Conservation (phyloP, 2,888 invertebrate species). For the Andrena dorsata region DNA sequence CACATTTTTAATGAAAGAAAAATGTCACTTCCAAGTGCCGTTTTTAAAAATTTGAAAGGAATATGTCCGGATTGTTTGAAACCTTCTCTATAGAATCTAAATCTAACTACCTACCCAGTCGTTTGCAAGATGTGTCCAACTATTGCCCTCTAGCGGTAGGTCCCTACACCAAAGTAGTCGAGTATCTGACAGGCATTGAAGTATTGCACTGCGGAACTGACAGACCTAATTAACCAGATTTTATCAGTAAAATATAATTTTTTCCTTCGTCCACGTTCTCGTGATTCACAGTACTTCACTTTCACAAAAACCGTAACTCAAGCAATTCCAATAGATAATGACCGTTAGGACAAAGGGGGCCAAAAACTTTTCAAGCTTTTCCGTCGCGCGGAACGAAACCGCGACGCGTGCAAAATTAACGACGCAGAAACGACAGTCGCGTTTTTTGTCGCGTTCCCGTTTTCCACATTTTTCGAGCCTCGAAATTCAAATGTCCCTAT, state of each 20-base stretch:
- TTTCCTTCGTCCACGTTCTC: neutral
- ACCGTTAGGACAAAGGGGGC: neutral
- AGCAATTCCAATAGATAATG: slow-evolving; percentile 3
- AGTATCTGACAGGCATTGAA: too few relatives aligned
- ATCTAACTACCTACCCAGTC: too few relatives aligned
- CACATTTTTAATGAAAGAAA: neutral
- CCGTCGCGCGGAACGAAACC: slow-evolving; percentile 40
- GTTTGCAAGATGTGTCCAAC: too few relatives aligned
- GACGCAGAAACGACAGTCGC: slow-evolving; percentile 44
- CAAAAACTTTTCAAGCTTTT: slow-evolving; percentile 40
- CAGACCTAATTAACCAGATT: too few relatives aligned
- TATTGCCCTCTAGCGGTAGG: too few relatives aligned
- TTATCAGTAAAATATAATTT: neutral
- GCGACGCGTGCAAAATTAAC: slow-evolving; percentile 58
- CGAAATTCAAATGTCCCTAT: slow-evolving; percentile 44
- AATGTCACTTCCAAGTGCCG: too few relatives aligned
- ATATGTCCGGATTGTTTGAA: too few relatives aligned
- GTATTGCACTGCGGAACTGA: too few relatives aligned
- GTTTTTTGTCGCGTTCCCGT: slow-evolving; percentile 25
- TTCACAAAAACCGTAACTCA: neutral
- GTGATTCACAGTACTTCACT: neutral
- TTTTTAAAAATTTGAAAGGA: too few relatives aligned
- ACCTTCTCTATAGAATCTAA: too few relatives aligned
- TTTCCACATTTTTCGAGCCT: slow-evolving; percentile 39
- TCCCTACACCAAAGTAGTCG: too few relatives aligned